Evolutionary conservation across 2,888 invertebrate species (phyloP), one percentile per base, ranked within the genome.

Genomic region (Leptinotarsa peninsularis): DNA sequence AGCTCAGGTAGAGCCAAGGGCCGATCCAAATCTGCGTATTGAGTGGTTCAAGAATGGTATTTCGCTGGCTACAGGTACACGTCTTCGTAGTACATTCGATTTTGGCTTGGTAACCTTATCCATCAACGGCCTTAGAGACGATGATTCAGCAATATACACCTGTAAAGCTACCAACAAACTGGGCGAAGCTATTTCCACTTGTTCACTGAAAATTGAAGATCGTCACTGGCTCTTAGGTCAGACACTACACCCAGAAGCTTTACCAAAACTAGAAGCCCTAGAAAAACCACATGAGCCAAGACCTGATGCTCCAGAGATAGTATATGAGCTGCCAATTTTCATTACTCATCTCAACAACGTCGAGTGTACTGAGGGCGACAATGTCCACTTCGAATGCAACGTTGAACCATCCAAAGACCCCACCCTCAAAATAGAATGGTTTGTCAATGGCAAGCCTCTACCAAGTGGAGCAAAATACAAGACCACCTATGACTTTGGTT

Each of bases 21-120:
- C 95, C 7, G 97, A 97, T 90, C 95, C 96, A 0, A 94, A 96
- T 85, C 90, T 97, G 56, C 91, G 94, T 76, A 93, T 96, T 73
- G 97, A 97, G 88, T 97, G 97, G 97, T 97, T 95, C 88, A 96
- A 96, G 86, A 97, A 97, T 86, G 96, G 96, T n/a, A 89, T 95
- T 66, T 91, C 95, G 0, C 90, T 97, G 21, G 95, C 95, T 76
- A 96, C 95, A 76, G 96, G 96, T 81, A 94, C 98, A 52, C 92
- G 98, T 82, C 91, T 98, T 78, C 94, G 96, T 85, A 97, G 97
- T 82, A 96, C 97, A 43, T 97, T 98, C 85, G 99, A 99, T 87
- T 99, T 99, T 88, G 99, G 99, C 67, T 91, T 98, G 77, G 98
- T 99, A 0, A 96, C 97, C 0, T 89, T 98, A 49, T 96, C 97